A percentile compares a stretch with the other conserved stretches of the same genome.
Conservation (phyloP, 2,113 vertebrate species). For the Tetraodon nigroviridis region DNA sequence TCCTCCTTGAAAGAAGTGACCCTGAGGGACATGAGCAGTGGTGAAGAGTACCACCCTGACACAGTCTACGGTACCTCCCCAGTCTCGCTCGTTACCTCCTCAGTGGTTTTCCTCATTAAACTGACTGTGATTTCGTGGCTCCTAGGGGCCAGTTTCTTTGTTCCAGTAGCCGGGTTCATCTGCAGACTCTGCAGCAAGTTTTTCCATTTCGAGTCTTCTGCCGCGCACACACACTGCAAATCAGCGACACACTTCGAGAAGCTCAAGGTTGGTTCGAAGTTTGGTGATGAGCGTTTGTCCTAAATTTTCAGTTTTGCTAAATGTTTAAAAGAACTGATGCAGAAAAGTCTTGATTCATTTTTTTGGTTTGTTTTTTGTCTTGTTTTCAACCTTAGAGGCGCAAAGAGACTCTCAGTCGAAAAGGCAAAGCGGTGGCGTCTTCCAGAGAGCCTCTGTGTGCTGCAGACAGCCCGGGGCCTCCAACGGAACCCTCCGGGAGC, state of each 20-base stretch:
- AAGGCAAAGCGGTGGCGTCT: constrained; percentile 27
- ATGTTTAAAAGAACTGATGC: too few relatives aligned
- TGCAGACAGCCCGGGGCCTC: constrained; percentile 15
- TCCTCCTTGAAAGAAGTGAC: constrained; percentile 60
- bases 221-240: constrained; percentile 88
- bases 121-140: background rate
- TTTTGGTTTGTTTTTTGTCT: constrained; percentile 14
- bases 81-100: background rate
- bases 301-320: background rate
- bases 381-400: constrained; percentile 52
- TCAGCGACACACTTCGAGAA: constrained; percentile 91
- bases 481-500: constrained; percentile 28
- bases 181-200: constrained; percentile 93
- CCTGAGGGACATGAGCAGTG: constrained; percentile 59
- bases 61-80: constrained; percentile 79
- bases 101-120: background rate
- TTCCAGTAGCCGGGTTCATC: constrained; percentile 89
- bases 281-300: too few relatives aligned
- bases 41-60: constrained; percentile 74
- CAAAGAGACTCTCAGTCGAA: constrained; percentile 42
- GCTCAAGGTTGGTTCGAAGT: constrained; percentile 81
- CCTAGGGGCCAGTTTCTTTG: constrained; percentile 88
- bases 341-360: background rate
- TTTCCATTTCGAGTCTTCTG: constrained; percentile 85
- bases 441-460: constrained; percentile 16